Percentiles rank a stretch among this genome's conserved stretches.
phyloP scores from a whole-genome alignment of 2,888 invertebrate genomes.

The Drosophila pseudotakahashii region DNA sequence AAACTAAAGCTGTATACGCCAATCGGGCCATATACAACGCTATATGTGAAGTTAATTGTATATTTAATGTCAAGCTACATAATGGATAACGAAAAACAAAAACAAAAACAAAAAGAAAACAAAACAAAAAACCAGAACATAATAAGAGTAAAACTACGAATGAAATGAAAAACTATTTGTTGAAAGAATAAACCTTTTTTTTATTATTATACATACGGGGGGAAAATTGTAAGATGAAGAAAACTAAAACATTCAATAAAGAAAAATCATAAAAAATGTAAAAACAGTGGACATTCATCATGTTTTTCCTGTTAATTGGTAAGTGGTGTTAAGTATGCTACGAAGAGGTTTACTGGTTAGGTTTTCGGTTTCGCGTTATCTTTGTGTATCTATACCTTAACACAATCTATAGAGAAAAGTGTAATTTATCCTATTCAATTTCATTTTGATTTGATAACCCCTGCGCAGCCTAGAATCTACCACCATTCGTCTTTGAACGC shows the following conservation, averaged over 20 bases:
- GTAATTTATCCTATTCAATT: neutral
- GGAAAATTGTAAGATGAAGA: conserved; percentile 54
- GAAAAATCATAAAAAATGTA: conserved; percentile 33
- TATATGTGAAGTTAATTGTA: conserved; percentile 61
- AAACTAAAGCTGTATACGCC: conserved; percentile 56
- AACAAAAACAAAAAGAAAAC: neutral
- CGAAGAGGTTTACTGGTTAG: conserved; percentile 7
- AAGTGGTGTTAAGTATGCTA: neutral
- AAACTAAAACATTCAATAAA: conserved; percentile 48
- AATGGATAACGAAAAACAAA: conserved; percentile 32
- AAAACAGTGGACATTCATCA: neutral
- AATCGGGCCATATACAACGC: conserved; percentile 52
- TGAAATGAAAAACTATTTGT: conserved; percentile 68
- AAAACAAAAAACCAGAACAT: conserved; percentile 13
- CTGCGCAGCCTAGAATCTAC: neutral
- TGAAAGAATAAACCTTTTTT: conserved; percentile 72
- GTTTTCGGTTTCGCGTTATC: too few relatives aligned
- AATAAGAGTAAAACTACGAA: conserved; percentile 43
- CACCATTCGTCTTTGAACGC: neutral
- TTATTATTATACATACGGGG: conserved; percentile 74
- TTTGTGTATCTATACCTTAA: neutral
- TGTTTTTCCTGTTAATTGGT: too few relatives aligned
- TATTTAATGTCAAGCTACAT: conserved; percentile 77
- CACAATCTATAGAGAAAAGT: neutral
- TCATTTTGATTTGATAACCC: neutral